Conservation (phyloP, 2,888 invertebrate genomes). For the Mantis religiosa region DNA sequence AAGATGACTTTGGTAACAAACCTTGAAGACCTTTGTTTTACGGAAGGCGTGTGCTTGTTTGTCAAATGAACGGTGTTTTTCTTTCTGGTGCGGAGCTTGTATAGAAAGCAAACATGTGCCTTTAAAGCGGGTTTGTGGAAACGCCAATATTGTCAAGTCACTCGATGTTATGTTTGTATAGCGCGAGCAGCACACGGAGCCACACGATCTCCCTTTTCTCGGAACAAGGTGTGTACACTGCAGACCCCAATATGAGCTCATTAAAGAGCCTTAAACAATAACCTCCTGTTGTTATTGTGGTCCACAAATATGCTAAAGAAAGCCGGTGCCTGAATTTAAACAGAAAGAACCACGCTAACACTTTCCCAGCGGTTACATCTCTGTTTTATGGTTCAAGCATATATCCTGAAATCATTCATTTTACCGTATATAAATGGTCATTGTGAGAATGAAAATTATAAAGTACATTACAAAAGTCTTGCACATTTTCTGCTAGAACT, state of each 20-base stretch:
- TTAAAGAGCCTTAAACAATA: not conserved
- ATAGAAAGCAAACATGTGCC: slow-evolving; percentile 1
- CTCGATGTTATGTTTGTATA: not conserved
- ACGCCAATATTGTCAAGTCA: slow-evolving; percentile 26
- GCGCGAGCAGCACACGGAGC: not conserved
- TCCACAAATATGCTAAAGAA: too few species aligned
- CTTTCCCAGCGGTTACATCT: too few species aligned
- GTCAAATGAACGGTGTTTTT: slow-evolving; percentile 11
- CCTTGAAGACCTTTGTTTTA: not conserved
- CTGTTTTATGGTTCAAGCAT: too few species aligned
- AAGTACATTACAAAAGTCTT: too few species aligned
- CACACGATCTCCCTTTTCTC: not conserved
- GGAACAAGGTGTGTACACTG: not conserved
- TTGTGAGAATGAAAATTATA: too few species aligned
- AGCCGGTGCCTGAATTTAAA: too few species aligned
- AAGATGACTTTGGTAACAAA: not conserved
- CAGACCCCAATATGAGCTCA: not conserved
- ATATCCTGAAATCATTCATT: too few species aligned
- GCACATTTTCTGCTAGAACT: too few species aligned
- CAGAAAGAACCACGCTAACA: too few species aligned
- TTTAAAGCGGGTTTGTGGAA: slow-evolving; percentile 13
- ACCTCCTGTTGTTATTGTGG: not conserved
- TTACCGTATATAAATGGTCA: too few species aligned
- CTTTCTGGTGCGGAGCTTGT: not conserved
- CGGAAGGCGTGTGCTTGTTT: slow-evolving; percentile 12